Percentiles rank a stretch among this genome's conserved stretches.
phyloP scores from a whole-genome alignment of 1,140 invertebrate genomes.

The Heliconius eleuchia region DNA sequence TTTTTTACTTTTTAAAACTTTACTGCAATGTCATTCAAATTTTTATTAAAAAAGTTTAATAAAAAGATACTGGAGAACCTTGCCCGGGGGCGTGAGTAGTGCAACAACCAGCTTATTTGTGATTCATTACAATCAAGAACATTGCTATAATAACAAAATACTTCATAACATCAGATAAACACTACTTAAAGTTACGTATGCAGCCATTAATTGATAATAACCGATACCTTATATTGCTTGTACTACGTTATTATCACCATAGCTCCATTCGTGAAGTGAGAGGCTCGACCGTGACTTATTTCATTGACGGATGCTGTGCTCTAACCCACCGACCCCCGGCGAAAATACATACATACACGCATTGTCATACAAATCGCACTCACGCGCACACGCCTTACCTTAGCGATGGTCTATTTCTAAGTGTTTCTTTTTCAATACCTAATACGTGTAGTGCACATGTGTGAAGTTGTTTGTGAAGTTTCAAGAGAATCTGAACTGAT shows the following conservation, averaged over 20 bases:
- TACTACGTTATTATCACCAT: constrained; percentile 6
- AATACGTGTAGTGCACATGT: not conserved
- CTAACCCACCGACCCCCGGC: constrained; percentile 57
- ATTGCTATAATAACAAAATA: not conserved
- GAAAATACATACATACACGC: constrained; percentile 60
- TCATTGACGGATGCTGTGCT: constrained; percentile 62
- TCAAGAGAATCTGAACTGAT: not conserved
- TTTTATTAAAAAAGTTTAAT: too few species aligned
- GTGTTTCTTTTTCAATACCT: constrained; percentile 21
- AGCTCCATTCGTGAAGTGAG: constrained; percentile 58
- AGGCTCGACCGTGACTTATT: constrained; percentile 70
- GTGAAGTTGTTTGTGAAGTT: not conserved
- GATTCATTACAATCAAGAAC: too few species aligned
- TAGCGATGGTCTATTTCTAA: constrained; percentile 25
- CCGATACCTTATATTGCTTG: not conserved
- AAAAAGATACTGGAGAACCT: too few species aligned
- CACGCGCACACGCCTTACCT: constrained; percentile 51
- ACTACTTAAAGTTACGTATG: not conserved
- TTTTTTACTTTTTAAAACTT: too few species aligned
- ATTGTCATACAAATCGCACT: constrained; percentile 71
- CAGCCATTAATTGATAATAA: constrained; percentile 2
- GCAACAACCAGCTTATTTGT: too few species aligned
- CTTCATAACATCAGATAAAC: too few species aligned
- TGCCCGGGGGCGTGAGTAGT: too few species aligned
- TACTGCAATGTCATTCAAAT: too few species aligned